Conservation (phyloP, 2,113 vertebrate species). For the Oenanthe oenanthe region DNA sequence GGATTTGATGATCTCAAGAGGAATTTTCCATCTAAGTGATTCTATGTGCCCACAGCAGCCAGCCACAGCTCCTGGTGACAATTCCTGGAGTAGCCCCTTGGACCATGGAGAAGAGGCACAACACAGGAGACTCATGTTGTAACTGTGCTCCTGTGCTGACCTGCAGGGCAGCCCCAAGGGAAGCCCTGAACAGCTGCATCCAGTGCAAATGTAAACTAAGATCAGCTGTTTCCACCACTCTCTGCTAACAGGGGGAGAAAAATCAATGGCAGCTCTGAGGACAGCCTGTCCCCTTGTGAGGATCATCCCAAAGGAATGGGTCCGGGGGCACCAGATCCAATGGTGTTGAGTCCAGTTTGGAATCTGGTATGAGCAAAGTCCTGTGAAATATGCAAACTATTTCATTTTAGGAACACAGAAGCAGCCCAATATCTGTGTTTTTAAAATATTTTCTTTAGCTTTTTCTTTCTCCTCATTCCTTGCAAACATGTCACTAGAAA, state of each 20-base stretch:
- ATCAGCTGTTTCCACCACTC: neutral
- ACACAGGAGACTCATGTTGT: neutral
- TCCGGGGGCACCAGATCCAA: neutral
- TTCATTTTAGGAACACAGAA: neutral
- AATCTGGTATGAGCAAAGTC: neutral
- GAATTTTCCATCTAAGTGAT: neutral
- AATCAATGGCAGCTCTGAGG: neutral
- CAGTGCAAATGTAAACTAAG: neutral
- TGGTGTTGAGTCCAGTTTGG: neutral
- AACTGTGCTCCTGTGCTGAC: fast-evolving
- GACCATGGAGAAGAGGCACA: fast-evolving
- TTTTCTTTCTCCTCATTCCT: neutral
- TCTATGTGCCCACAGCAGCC: fast-evolving
- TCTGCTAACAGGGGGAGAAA: neutral
- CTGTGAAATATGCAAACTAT: neutral
- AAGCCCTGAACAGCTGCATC: neutral
- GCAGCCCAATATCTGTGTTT: neutral
- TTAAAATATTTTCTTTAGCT: neutral
- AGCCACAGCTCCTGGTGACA: neutral
- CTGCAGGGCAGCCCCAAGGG: neutral
- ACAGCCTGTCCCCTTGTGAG: neutral
- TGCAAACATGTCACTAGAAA: neutral
- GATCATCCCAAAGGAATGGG: neutral
- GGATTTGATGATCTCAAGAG: neutral
- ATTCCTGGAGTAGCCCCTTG: neutral